Evolutionary conservation across 1,140 invertebrate genomes (phyloP).

Genomic region (Neuroterus valhalla): DNA sequence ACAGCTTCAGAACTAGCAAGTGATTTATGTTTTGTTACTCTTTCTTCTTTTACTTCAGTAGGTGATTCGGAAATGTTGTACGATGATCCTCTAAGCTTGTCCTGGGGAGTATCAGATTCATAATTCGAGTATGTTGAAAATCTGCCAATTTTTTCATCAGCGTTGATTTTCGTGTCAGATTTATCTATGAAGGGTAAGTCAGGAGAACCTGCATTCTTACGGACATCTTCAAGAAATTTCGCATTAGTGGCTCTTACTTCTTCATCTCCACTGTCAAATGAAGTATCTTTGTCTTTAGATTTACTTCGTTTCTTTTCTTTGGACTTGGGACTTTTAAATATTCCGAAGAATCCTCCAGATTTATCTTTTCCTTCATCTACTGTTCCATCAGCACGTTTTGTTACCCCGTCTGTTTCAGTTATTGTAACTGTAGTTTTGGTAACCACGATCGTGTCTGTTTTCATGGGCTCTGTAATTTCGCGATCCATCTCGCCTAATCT

Average conservation of each 20-base stretch:
- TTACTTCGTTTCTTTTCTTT: constrained; percentile 61
- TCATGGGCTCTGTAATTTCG: neutral
- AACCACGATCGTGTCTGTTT: neutral
- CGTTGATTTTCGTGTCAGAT: neutral
- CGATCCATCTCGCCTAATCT: neutral
- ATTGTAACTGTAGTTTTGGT: neutral
- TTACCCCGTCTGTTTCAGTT: constrained; percentile 13
- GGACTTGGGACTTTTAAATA: constrained; percentile 62
- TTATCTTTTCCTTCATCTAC: constrained; percentile 52
- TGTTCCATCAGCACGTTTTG: constrained; percentile 28
- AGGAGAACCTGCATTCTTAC: constrained; percentile 33
- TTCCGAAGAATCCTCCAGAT: constrained; percentile 58
- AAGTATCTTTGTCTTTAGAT: constrained; percentile 62
- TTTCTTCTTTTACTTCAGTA: constrained; percentile 42
- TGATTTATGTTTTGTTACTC: constrained; percentile 30
- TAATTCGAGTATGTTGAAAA: constrained; percentile 3
- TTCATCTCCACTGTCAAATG: constrained; percentile 66
- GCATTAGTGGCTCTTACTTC: constrained; percentile 56
- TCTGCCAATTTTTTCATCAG: neutral
- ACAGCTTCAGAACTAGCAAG: neutral
- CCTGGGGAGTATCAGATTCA: constrained; percentile 14
- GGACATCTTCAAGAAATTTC: constrained; percentile 54
- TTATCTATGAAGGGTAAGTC: constrained; percentile 23
- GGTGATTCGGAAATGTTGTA: constrained; percentile 7
- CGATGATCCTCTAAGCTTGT: constrained; percentile 11